These are phyloP conservation scores for Gouania willdenowi DNA, from an alignment of 2,797 vertebrate genomes.

Conservation along the genomic window DNA sequence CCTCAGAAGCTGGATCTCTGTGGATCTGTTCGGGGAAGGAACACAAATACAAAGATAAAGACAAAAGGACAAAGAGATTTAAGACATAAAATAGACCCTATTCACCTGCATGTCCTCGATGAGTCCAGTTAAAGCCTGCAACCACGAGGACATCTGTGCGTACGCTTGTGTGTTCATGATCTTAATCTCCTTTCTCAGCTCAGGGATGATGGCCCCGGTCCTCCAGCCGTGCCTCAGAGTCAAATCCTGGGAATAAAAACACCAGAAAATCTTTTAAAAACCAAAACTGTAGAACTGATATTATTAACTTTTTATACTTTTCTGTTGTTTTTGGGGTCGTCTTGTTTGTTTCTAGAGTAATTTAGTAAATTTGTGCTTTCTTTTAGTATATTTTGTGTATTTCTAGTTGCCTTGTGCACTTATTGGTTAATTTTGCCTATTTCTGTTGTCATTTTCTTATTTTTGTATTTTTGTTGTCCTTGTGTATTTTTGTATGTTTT, in stretches of 20 bases:
- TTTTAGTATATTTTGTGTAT: too few species aligned
- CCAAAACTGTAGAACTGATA: too few species aligned
- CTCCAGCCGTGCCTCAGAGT: conserved; percentile 98
- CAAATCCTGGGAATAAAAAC: conserved; percentile 79
- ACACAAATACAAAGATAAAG: not conserved
- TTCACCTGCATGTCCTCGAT: conserved; percentile 96
- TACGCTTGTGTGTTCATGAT: conserved; percentile 96
- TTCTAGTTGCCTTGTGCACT: too few species aligned
- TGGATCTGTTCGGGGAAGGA: conserved; percentile 75
- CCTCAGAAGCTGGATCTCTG: conserved; percentile 84
- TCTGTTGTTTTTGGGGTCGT: too few species aligned
- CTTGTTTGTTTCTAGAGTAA: too few species aligned
- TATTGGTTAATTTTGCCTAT: too few species aligned
- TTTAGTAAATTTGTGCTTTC: too few species aligned
- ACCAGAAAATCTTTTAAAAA: too few species aligned
- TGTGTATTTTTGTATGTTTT: too few species aligned
- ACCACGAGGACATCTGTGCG: conserved; percentile 89
- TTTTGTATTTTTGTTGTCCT: too few species aligned
- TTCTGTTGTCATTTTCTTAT: too few species aligned
- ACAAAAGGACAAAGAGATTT: not conserved
- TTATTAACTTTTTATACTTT: too few species aligned
- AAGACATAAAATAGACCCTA: not conserved
- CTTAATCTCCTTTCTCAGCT: conserved; percentile 91
- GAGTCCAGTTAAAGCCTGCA: conserved; percentile 90
- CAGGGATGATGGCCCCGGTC: conserved; percentile 96